Percentiles rank a stretch among this genome's conserved stretches.
These are phyloP conservation scores for Dinomys branickii DNA, from an alignment of 2,113 vertebrate genomes.

Conservation along the genomic window DNA sequence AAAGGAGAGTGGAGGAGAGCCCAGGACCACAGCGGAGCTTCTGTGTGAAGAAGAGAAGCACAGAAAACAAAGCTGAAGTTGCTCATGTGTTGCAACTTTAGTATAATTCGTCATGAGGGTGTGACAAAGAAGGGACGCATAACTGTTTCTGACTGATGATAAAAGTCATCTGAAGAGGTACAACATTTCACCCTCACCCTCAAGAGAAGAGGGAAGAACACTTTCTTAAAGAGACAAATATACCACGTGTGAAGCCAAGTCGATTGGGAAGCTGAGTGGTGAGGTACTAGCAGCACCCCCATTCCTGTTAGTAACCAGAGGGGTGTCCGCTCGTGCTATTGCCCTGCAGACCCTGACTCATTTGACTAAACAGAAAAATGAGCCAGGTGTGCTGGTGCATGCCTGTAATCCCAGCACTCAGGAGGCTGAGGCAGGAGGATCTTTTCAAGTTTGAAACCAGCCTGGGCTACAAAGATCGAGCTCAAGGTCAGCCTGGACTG, in stretches of 20 bases:
- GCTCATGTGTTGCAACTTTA: not conserved
- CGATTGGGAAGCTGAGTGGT: not conserved
- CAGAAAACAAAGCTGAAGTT: not conserved
- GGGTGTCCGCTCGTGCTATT: not conserved
- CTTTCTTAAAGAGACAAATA: not conserved
- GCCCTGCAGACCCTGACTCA: not conserved
- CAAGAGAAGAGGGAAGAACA: not conserved
- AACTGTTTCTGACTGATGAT: not conserved
- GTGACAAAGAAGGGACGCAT: not conserved
- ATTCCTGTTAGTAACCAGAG: not conserved
- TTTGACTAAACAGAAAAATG: not conserved
- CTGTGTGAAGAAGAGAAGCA: not conserved
- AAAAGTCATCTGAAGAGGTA: slow-evolving; percentile 24
- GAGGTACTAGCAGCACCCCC: not conserved
- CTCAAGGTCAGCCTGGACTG: too few relatives aligned
- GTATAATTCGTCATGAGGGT: not conserved
- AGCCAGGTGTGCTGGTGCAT: too few relatives aligned
- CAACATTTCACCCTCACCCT: not conserved
- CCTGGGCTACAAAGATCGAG: too few relatives aligned
- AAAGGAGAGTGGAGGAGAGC: not conserved
- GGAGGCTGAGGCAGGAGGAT: too few relatives aligned
- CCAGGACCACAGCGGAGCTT: not conserved
- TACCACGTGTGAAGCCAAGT: not conserved
- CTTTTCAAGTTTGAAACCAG: too few relatives aligned
- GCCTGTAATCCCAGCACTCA: too few relatives aligned